Percentiles rank a stretch among this genome's conserved stretches.
Evolutionary conservation across 35 echinoderm and acorn worm genomes (phyloP).

Genomic region (Lytechinus variegatus): DNA sequence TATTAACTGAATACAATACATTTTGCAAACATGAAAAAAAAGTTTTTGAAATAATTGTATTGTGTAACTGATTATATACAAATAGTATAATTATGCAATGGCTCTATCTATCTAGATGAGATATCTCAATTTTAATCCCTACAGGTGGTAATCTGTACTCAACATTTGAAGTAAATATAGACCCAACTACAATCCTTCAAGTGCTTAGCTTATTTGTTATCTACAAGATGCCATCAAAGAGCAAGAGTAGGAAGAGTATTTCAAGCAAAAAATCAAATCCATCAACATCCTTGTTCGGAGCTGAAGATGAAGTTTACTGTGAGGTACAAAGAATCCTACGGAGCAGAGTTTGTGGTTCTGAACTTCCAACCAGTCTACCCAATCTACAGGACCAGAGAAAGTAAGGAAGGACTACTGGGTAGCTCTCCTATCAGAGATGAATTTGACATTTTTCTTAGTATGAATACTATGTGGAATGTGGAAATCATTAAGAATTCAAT

Average conservation of each 20-base stretch:
- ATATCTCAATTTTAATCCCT: background rate
- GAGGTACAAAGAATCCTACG: conserved; percentile 52
- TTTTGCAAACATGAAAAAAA: no score
- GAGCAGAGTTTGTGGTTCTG: conserved; percentile 29
- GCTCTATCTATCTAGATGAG: background rate
- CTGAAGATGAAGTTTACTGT: conserved; percentile 9
- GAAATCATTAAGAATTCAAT: no score
- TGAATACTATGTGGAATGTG: no score
- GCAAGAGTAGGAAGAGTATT: conserved; percentile 1
- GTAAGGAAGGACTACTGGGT: conserved; percentile 15
- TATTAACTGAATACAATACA: no score
- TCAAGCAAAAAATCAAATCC: background rate
- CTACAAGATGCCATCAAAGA: conserved; percentile 16
- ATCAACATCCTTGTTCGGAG: background rate
- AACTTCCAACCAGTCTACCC: conserved; percentile 30
- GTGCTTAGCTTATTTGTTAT: background rate
- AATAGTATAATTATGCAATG: no score
- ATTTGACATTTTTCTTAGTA: no score
- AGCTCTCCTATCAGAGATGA: no score
- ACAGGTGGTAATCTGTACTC: background rate
- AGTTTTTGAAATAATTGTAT: no score
- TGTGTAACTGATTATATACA: no score
- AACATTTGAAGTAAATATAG: background rate
- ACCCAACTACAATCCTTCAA: background rate
- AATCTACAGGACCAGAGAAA: conserved; percentile 56